Evolutionary conservation across 2,888 invertebrate species (phyloP), one percentile per base, ranked within the genome.

Genomic region (Limnephilus marmoratus): DNA sequence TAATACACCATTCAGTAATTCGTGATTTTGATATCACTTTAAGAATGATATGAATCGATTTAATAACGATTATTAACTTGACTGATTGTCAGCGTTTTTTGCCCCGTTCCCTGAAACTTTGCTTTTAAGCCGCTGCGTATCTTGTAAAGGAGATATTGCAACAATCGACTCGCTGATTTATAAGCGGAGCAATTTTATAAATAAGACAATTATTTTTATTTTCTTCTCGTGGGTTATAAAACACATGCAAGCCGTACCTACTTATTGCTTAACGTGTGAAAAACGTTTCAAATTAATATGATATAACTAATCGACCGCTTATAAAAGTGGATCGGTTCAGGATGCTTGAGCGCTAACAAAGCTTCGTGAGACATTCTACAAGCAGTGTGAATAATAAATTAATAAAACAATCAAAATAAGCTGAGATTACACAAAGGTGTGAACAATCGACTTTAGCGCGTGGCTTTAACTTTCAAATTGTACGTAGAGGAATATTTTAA

Each of bases 1-100:
- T 86, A 86, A 86, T 49, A 86, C 13, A 13, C 45, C 86, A 45
- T 86, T 86, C n/a, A 49, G 29, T 45, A 86, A 86, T 86, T 86
- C 86, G 86, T 86, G 86, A 86, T 86, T 86, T 86, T 45, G 86
- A 86, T 86, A 86, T 86, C 86, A 49, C 18, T 86, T 86, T 45
- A n/a, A 37, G 45, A 86, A 29, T 45, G 86, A 86, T 86, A 86
- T 86, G 83, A 83, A 83, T 83, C 83, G 41, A 86, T 86, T 86
- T 29, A 13, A 86, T 41, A 86, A 45, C 49, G 86, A 86, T 86
- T 86, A 86, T n/a, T 86, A 86, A 45, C 45, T 45, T 86, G 37
- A 86, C 86, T 45, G 45, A 86, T 86, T 45, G 86, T 86, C 86
- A 49, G 68, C 24, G 68, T 68, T 68, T 68, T 68, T 68, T 68